Evolutionary conservation across 2,888 invertebrate genomes (phyloP), one percentile per base, ranked within the genome.

Genomic region (Lutraria lutraria): DNA sequence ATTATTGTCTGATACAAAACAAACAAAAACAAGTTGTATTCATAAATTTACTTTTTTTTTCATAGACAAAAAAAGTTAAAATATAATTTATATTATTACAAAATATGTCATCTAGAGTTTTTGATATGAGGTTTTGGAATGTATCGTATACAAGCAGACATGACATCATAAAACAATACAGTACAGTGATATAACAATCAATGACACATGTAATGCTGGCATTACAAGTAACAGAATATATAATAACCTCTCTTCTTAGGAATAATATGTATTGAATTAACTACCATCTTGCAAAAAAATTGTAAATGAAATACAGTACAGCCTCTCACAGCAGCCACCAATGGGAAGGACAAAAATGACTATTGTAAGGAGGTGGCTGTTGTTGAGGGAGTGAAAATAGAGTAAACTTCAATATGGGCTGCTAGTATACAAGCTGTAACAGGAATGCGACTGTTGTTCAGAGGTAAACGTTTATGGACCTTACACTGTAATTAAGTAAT

Each of bases 21-120:
- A 84, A 84, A 72, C 29, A 31, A 0, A 21, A 72, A 31, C 13
- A 29, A 68, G 6, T 68, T n/a, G 63, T 34, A 34, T 76, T 76
- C 43, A 72, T 53, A n/a, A 63, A 68, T 76, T 84, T 76, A 84
- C 52, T 76, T 76, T 84, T 84, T 84, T 68, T 76, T 84, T 76
- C 54, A 72, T 72, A 84, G 76, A 76, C 76, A 76, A 76, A 81
- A 84, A 84, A 81, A 84, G 53, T 68, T 72, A 83, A 83, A 83
- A 72, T 76, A 76, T 60, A 83, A 63, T 52, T 63, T 34, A 31
- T 83, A 25, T 52, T 84, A 76, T 84, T 76, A 76, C 54, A 76
- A 84, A 84, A 84, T 84, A 84, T 72, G 29, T 76, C 31, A 84
- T 76, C 84, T 84, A 84, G 54, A 60, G 34, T 31, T 76, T 76